Conservation (phyloP, 2,113 vertebrate genomes). For the Ascaphus truei region DNA sequence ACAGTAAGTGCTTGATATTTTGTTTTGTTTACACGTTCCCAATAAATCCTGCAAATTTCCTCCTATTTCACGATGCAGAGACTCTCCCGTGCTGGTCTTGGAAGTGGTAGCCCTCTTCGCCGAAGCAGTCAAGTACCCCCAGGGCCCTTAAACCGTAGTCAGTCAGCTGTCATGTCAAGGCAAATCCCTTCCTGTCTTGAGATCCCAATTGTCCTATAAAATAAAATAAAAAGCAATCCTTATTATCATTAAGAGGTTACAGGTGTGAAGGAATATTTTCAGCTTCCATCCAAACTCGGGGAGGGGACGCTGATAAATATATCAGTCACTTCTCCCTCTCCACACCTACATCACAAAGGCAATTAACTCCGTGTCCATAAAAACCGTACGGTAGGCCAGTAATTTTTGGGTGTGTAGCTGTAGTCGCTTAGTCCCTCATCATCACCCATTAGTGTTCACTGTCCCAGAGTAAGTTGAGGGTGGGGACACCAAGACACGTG, state of each 20-base stretch:
- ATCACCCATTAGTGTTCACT: background rate
- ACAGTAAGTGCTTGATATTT: no score
- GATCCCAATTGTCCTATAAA: background rate
- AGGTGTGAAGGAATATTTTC: background rate
- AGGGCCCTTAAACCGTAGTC: no score
- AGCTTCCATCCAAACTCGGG: background rate
- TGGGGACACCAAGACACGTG: background rate
- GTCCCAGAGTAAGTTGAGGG: background rate
- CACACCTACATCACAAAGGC: background rate
- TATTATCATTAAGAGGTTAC: background rate
- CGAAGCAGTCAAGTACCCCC: no score
- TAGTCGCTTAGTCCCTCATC: no score
- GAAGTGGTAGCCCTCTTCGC: no score
- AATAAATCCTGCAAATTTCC: background rate
- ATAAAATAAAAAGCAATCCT: no score
- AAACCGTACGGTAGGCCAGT: background rate
- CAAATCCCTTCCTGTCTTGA: background rate
- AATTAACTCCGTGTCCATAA: conserved; percentile 3
- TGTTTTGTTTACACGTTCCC: background rate
- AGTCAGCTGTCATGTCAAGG: no score
- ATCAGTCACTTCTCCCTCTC: background rate
- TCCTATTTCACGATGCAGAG: background rate
- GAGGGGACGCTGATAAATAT: no score
- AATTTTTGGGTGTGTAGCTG: background rate
- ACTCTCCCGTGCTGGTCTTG: background rate